Conservation (phyloP, 2,113 vertebrate genomes). For the Chionomys nivalis region DNA sequence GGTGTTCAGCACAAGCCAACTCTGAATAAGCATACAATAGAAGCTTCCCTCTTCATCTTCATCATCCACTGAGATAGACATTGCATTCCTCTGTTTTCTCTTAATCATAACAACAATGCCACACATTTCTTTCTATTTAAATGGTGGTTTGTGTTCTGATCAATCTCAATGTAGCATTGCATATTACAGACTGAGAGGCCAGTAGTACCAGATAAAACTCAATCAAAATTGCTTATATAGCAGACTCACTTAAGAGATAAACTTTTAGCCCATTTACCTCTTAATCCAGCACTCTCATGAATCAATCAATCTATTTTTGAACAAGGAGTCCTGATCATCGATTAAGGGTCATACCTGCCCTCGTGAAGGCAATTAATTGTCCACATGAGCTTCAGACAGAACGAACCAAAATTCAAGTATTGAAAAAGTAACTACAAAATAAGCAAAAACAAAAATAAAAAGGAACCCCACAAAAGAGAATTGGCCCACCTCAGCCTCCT, state of each 20-base stretch:
- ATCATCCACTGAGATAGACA: background rate
- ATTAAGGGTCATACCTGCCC: background rate
- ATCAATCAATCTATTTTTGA: background rate
- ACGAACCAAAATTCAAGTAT: background rate
- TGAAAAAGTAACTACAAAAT: background rate
- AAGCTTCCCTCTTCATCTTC: background rate
- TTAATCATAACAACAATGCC: background rate
- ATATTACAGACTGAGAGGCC: background rate
- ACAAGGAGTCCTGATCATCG: rapidly evolving
- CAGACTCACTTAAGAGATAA: background rate
- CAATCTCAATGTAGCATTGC: background rate
- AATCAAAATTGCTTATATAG: background rate
- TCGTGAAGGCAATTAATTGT: background rate
- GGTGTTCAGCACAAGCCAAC: background rate
- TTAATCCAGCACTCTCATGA: background rate
- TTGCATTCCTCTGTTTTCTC: background rate
- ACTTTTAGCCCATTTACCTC: background rate
- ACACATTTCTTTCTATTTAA: background rate
- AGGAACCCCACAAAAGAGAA: background rate
- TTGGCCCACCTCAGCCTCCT: too few species aligned
- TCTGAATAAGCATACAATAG: background rate
- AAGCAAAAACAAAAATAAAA: background rate
- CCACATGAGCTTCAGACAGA: background rate
- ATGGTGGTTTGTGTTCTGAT: background rate
- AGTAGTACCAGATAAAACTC: too few species aligned